A percentile compares a stretch with the other conserved stretches of the same genome.
These are phyloP conservation scores for Pomatorhinus ruficollis DNA, from an alignment of 2,113 vertebrate species.

Conservation along the genomic window DNA sequence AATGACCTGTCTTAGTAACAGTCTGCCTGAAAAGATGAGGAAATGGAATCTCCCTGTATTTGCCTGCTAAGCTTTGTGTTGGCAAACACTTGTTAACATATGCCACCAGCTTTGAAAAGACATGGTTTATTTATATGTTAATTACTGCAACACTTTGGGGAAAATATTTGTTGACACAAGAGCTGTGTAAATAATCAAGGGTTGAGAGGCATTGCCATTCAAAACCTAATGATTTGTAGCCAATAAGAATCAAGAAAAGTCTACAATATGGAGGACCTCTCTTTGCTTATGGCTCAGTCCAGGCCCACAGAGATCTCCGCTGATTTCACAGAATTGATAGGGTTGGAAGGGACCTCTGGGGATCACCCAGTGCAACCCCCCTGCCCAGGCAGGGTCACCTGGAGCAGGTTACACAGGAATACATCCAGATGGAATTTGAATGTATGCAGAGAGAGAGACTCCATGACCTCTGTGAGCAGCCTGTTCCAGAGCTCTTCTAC, in stretches of 20 bases:
- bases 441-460: not conserved
- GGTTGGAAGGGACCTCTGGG: not conserved
- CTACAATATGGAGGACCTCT: not conserved
- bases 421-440: not conserved
- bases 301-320: not conserved
- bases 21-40: not conserved
- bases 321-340: not conserved
- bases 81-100: constrained; percentile 54
- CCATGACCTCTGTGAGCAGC: not conserved
- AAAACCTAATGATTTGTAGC: not conserved
- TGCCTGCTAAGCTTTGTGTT: not conserved
- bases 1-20: constrained; percentile 16
- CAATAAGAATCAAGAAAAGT: not conserved
- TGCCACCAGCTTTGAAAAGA: constrained; percentile 56
- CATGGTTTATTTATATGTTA: constrained; percentile 58
- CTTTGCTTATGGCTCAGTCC: not conserved
- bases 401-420: not conserved
- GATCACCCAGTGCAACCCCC: not conserved
- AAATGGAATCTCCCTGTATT: not conserved
- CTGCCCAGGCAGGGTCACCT: not conserved
- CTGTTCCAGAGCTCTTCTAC: not conserved
- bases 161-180: constrained; percentile 55
- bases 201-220: not conserved
- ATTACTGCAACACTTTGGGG: constrained; percentile 41
- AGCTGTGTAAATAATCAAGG: constrained; percentile 43